Evolutionary conservation across 2,113 vertebrate species (phyloP).

Genomic region (Conger conger): DNA sequence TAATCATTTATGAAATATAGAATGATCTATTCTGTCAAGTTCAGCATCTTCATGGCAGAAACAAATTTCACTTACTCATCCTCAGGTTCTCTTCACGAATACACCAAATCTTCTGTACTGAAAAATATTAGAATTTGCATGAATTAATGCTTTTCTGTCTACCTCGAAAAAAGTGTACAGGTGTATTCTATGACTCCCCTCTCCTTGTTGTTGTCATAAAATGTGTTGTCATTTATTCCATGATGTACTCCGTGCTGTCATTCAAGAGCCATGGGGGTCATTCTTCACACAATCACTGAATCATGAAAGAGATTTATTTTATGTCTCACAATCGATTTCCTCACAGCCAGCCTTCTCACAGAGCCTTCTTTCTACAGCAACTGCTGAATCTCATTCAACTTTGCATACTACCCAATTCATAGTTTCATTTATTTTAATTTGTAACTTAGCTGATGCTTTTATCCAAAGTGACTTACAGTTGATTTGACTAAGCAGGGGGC

Average conservation of each 20-base stretch:
- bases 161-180: background rate
- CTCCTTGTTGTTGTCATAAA: background rate
- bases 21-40: no score
- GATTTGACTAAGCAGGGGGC: no score
- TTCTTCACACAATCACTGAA: background rate
- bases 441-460: no score
- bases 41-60: no score
- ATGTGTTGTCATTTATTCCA: background rate
- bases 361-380: background rate
- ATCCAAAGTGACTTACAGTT: no score
- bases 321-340: background rate
- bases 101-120: background rate
- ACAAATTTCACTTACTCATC: background rate
- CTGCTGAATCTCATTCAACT: background rate
- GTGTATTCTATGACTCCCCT: background rate
- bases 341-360: background rate
- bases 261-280: slow-evolving; percentile 5
- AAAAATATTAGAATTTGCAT: background rate
- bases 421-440: no score
- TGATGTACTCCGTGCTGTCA: background rate
- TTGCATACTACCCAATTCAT: no score
- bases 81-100: background rate
- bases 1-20: no score
- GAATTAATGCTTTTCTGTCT: background rate
- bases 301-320: background rate